These are phyloP conservation scores for Nanorana parkeri DNA, from an alignment of 2,113 vertebrate species.

Conservation along the genomic window DNA sequence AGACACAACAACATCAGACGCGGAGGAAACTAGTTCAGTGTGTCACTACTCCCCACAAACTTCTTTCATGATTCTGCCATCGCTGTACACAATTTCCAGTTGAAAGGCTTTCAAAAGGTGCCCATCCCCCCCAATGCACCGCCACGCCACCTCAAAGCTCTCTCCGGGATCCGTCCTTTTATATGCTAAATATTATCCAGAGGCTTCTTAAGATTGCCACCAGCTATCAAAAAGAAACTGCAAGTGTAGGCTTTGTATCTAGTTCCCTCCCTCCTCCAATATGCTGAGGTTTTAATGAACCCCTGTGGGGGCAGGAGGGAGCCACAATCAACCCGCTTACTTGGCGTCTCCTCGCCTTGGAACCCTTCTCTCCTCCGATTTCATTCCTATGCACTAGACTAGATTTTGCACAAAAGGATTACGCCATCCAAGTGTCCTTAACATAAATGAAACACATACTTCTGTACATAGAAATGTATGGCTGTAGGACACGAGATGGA, in stretches of 20 bases:
- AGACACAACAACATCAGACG: no score
- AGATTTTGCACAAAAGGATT: conserved; percentile 6
- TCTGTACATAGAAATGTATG: not conserved
- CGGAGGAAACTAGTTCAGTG: no score
- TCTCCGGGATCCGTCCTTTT: conserved; percentile 37
- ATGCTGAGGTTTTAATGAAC: conserved; percentile 53
- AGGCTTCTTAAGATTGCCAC: conserved; percentile 35
- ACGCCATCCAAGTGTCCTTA: conserved; percentile 7
- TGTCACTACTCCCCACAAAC: no score
- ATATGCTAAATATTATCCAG: conserved; percentile 50
- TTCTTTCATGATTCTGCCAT: not conserved
- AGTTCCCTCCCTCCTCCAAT: conserved; percentile 1
- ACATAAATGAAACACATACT: not conserved
- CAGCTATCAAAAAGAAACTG: conserved; percentile 41
- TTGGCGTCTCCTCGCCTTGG: not conserved
- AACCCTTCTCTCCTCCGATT: not conserved
- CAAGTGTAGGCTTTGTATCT: conserved; percentile 46
- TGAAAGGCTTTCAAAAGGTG: conserved; percentile 31
- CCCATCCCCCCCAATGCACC: not conserved
- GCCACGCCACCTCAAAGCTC: conserved; percentile 31
- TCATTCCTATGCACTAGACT: conserved; percentile 12
- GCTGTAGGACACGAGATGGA: conserved; percentile 6
- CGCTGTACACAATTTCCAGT: conserved; percentile 21
- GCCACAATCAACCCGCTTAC: not conserved
- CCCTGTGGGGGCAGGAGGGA: conserved; percentile 40